These are phyloP conservation scores for Ispidina picta DNA, from an alignment of 2,797 vertebrate species.

Conservation along the genomic window DNA sequence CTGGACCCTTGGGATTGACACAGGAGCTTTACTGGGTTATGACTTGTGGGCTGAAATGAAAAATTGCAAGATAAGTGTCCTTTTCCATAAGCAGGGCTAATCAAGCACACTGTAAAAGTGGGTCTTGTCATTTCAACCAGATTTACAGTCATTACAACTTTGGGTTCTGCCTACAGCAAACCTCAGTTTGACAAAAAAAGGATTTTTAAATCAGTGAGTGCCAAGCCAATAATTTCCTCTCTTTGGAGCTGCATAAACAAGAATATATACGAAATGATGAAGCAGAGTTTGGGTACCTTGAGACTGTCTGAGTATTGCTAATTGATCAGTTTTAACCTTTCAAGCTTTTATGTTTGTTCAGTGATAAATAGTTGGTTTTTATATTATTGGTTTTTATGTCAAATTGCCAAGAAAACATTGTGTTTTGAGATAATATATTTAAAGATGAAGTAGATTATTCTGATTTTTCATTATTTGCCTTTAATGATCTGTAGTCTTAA, in stretches of 20 bases:
- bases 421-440: not conserved
- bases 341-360: not conserved
- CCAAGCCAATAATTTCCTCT: not conserved
- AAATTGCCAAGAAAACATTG: not conserved
- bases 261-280: not conserved
- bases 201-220: not conserved
- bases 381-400: not conserved
- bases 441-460: not conserved
- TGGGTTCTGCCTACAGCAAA: not conserved
- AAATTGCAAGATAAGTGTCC: not conserved
- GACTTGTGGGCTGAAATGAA: not conserved
- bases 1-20: not conserved
- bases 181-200: not conserved
- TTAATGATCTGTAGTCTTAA: not conserved
- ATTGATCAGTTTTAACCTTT: conserved; percentile 12
- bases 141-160: not conserved
- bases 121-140: not conserved
- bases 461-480: not conserved
- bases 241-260: not conserved
- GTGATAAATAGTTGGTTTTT: not conserved
- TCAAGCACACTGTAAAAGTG: not conserved
- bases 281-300: not conserved
- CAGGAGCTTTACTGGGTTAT: not conserved
- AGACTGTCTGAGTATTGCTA: not conserved
- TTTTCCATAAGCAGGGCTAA: not conserved